Base-by-base conservation (phyloP, 2,888 invertebrate species). In the Cabera pusaria region DNA sequence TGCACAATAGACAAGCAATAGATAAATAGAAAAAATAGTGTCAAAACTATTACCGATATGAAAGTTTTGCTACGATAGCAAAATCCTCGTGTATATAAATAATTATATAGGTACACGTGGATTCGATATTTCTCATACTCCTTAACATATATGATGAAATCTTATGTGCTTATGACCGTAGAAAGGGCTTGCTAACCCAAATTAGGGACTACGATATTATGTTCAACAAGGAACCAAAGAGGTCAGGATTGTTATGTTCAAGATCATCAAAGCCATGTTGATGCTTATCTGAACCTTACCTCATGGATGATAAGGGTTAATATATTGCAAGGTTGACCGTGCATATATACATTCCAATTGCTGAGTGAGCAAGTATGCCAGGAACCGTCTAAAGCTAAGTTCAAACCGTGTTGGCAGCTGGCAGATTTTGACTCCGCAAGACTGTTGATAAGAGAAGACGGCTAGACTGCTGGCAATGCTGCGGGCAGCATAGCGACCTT, bases 141-240 rank as follows among this genome's bases (percentile, higher is more conserved):
- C n/a, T n/a, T 5, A 27, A 26, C 20, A 34, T 35, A 44, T 36
- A 38, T 41, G n/a, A 47, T 32, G 37, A 41, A 28, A 27, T 27
- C 31, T 41, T 24, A 39, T 49, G 31, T 42, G 39, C 33, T 21
- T 38, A 36, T 44, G 45, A 28, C 44, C 41, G 54, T 38, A 25
- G 39, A 49, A 50, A 43, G 52, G 52, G 48, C 46, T 20, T 17
- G 6, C 28, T 33, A 40, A 52, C 52, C 52, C 52, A 52, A 51
- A 54, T 57, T 55, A 55, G 46, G 43, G 43, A 38, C 46, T 28
- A 46, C 46, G 46, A 48, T 55, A 52, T 56, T 54, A 48, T 52
- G 45, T 49, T 49, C 43, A 47, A 45, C 52, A 54, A 49, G 55
- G 41, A 47, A 42, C 31, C 24, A 31, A 23, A 9, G 40, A 23